These are phyloP conservation scores for Chaetodon trifascialis DNA, from an alignment of 2,113 vertebrate genomes.

Conservation along the genomic window DNA sequence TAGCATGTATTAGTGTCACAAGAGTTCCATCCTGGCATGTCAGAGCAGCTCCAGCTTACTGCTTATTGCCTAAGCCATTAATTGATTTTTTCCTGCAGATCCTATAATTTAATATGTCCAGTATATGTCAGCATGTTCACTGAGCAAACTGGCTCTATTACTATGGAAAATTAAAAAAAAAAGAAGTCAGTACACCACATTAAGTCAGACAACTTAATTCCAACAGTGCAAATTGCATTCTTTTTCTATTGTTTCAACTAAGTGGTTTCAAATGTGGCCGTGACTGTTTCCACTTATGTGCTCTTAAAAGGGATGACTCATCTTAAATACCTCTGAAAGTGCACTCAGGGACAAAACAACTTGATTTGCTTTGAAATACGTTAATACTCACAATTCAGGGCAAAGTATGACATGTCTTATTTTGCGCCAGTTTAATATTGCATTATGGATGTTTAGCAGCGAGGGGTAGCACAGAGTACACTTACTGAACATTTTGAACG, in stretches of 20 bases:
- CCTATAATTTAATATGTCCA: conserved; percentile 76
- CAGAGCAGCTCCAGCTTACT: conserved; percentile 69
- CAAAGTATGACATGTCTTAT: background rate
- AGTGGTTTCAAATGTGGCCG: conserved; percentile 76
- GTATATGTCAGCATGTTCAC: conserved; percentile 50
- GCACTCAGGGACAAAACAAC: conserved; percentile 61
- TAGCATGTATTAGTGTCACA: conserved; percentile 74
- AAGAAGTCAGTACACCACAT: conserved; percentile 47
- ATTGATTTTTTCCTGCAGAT: conserved; percentile 71
- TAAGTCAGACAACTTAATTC: conserved; percentile 73
- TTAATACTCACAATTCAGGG: conserved; percentile 42
- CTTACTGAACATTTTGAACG: background rate
- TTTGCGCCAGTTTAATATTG: conserved; percentile 3
- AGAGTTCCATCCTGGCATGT: conserved; percentile 67
- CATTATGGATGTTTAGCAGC: background rate
- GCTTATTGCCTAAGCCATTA: conserved; percentile 76
- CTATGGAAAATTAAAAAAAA: conserved; percentile 18
- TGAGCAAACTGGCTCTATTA: conserved; percentile 46
- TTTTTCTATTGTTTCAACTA: conserved; percentile 76
- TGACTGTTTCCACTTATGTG: conserved; percentile 76
- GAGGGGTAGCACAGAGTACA: background rate
- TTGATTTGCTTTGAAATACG: conserved; percentile 42
- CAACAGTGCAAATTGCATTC: conserved; percentile 70
- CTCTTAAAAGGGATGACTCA: conserved; percentile 77
- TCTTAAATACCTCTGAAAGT: conserved; percentile 62